These are phyloP conservation scores for pig (Sus scrofa) DNA, from an alignment of 2,113 vertebrate genomes.

Conservation along the genomic window DNA sequence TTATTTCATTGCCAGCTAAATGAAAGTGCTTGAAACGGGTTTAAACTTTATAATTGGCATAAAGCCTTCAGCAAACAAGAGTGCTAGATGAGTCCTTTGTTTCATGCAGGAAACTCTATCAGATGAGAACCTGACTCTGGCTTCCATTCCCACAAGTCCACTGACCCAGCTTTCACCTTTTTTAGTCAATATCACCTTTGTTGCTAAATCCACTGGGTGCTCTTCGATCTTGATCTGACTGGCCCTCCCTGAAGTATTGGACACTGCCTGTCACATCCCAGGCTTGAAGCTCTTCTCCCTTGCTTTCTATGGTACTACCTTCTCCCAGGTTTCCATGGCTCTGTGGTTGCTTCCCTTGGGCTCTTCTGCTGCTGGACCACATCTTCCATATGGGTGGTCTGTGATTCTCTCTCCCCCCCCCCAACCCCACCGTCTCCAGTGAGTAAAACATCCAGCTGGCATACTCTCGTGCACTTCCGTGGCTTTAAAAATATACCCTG, in stretches of 20 bases:
- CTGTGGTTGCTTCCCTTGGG: background rate
- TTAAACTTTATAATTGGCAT: constrained; percentile 21
- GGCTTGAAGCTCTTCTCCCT: background rate
- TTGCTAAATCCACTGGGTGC: background rate
- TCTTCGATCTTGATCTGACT: background rate
- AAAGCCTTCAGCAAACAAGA: constrained; percentile 10
- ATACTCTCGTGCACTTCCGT: background rate
- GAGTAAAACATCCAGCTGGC: background rate
- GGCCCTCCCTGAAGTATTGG: background rate
- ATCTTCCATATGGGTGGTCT: background rate
- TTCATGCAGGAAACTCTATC: constrained; percentile 57
- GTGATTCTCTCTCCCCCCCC: background rate
- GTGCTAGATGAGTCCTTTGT: constrained; percentile 16
- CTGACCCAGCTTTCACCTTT: background rate
- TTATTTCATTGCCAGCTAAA: constrained; percentile 45
- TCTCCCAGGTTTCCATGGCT: background rate
- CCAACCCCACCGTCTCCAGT: background rate
- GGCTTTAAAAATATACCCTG: background rate
- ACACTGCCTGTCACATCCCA: background rate
- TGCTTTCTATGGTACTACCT: background rate
- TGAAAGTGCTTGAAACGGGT: constrained; percentile 59
- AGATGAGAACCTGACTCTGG: background rate
- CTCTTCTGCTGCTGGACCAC: background rate
- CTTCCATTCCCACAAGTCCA: background rate
- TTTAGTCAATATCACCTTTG: background rate